phyloP scores from a whole-genome alignment of 2,888 invertebrate genomes.

The Argyresthia albistria region DNA sequence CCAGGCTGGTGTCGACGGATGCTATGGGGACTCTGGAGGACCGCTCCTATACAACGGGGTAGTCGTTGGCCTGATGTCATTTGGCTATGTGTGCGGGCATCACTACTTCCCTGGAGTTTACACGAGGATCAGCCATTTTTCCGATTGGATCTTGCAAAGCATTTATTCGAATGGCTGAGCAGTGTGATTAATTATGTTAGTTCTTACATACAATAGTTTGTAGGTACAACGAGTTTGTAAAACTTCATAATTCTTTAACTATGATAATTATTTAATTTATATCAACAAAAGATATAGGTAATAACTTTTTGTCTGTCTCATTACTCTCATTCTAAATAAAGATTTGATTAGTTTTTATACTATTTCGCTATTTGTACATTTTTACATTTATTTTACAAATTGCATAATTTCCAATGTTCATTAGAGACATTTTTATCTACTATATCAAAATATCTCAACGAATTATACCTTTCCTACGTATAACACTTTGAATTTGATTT shows the following conservation, averaged over 20 bases:
- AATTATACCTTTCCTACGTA: conserved; percentile 73
- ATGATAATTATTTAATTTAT: too few relatives aligned
- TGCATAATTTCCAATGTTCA: too few relatives aligned
- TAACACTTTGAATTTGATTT: conserved; percentile 78
- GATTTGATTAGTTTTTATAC: too few relatives aligned
- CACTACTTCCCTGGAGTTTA: conserved; percentile 56
- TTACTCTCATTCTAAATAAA: too few relatives aligned
- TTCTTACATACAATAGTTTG: neutral
- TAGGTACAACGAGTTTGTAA: neutral
- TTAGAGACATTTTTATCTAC: too few relatives aligned
- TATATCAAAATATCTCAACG: conserved; percentile 31
- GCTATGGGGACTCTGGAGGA: conserved; percentile 60
- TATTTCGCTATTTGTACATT: too few relatives aligned
- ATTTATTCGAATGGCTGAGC: conserved; percentile 38
- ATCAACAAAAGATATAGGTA: too few relatives aligned
- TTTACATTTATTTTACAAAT: too few relatives aligned
- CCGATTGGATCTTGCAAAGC: conserved; percentile 52
- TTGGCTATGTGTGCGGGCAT: conserved; percentile 56
- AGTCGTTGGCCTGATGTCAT: conserved; percentile 53
- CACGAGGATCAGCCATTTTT: conserved; percentile 52
- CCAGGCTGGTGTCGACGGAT: conserved; percentile 47
- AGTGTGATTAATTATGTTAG: too few relatives aligned
- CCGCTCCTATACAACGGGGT: conserved; percentile 56
- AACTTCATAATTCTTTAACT: too few relatives aligned
- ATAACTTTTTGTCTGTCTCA: too few relatives aligned